Base-by-base conservation (phyloP, 2,113 vertebrate species). In the Myotis brandtii region DNA sequence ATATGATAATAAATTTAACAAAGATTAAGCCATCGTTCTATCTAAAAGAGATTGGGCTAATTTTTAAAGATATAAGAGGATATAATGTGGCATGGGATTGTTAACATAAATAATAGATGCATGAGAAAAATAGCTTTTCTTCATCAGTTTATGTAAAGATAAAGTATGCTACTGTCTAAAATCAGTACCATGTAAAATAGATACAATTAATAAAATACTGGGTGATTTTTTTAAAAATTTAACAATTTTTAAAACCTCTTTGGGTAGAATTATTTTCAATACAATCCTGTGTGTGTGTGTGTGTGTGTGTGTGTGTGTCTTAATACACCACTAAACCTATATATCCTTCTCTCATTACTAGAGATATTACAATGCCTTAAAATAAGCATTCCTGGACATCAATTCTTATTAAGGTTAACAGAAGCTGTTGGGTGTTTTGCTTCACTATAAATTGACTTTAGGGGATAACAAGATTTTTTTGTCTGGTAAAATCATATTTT, bases 301-400 rank as follows among this genome's bases (percentile, higher is more conserved):
- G 70, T 73, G 52, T 40, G 52, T 40, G 23, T 80, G n/a, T 37
- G 54, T 30, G 54, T 82, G 16, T 76, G 32, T 59, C 34, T 89
- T 93, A 46, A 81, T 86, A 95, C 86, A 64, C 25, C 72, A 82
- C 2, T 43, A 91, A 91, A 85, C 17, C 9, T 23, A 96, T 70
- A 93, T 76, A 94, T 87, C 30, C 89, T 86, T 83, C 46, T 56
- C 37, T 76, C 75, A 86, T 83, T 95, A 92, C 34, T 56, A 83
- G 40, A 96, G 13, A 54, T 75, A 66, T 56, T 43, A 40, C 79
- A 50, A 59, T 89, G 50, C 25, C 52, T 62, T 83, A 89, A 77
- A 23, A 54, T 48, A 76, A 82, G 27, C 40, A 77, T 70, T 77
- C 79, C 62, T 89, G 23, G 9, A 77, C 37, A 52, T 89, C n/a